Percentiles rank a stretch among this genome's conserved stretches.
phyloP scores from a whole-genome alignment of 2,113 vertebrate species.

The Phocoena phocoena region DNA sequence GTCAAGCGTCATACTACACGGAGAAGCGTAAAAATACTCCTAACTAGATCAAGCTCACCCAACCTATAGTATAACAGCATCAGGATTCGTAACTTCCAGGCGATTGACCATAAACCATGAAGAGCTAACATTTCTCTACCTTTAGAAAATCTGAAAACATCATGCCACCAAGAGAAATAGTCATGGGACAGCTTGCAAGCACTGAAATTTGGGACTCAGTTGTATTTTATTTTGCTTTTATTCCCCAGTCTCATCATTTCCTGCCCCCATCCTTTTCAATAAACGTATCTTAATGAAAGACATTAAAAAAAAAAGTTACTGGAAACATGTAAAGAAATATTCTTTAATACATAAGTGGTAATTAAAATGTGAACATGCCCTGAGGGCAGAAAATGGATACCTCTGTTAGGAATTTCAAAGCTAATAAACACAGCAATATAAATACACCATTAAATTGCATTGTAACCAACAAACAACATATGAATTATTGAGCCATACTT shows the following conservation, averaged over 20 bases:
- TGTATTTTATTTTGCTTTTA: constrained; percentile 52
- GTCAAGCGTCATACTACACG: neutral
- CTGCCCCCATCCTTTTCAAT: constrained; percentile 50
- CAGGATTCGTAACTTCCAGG: constrained; percentile 14
- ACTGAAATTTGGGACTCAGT: neutral
- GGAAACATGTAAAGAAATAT: constrained; percentile 70
- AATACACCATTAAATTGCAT: constrained; percentile 60
- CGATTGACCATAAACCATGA: neutral
- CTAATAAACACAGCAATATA: constrained; percentile 72
- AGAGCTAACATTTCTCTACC: constrained; percentile 14
- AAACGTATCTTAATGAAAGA: constrained; percentile 70
- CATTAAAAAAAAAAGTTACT: constrained; percentile 55
- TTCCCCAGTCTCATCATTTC: constrained; percentile 54
- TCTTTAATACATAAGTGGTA: constrained; percentile 62
- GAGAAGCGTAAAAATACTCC: constrained; percentile 23
- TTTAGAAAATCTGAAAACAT: constrained; percentile 53
- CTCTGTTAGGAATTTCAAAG: constrained; percentile 72
- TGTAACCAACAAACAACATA: constrained; percentile 65
- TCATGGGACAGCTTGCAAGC: constrained; percentile 17
- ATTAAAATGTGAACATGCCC: constrained; percentile 70
- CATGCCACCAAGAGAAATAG: constrained; percentile 11
- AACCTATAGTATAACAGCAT: neutral
- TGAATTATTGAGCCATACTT: constrained; percentile 58
- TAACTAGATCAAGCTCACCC: constrained; percentile 20
- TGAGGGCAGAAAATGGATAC: constrained; percentile 66